phyloP scores from a whole-genome alignment of 2,797 vertebrate species.

The Gallirallus australis region DNA sequence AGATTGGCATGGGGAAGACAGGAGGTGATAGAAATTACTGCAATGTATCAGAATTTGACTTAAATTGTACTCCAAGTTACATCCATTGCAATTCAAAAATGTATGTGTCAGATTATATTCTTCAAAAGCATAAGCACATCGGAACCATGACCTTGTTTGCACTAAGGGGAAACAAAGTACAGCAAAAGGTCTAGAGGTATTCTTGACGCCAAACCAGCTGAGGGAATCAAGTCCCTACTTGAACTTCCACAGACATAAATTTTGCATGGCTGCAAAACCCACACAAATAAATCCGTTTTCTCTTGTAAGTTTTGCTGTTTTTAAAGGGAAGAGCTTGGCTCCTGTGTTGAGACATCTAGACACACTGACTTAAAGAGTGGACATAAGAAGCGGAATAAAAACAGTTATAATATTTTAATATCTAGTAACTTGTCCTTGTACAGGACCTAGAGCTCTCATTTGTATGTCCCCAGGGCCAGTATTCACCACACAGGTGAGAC shows the following conservation, averaged over 20 bases:
- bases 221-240: background rate
- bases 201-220: background rate
- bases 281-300: background rate
- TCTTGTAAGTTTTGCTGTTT: background rate
- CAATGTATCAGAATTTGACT: background rate
- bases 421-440: rapidly evolving
- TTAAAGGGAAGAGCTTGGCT: background rate
- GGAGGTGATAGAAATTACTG: background rate
- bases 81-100: background rate
- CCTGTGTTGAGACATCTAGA: rapidly evolving
- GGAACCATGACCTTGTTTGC: background rate
- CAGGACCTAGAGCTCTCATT: background rate
- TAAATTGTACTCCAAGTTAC: background rate
- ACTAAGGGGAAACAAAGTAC: background rate
- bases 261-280: background rate
- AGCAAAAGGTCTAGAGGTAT: background rate
- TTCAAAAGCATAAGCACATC: background rate
- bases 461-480: background rate
- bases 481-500: background rate
- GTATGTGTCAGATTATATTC: background rate
- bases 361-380: background rate
- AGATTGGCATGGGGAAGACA: background rate
- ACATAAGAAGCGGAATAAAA: background rate
- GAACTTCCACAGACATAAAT: background rate
- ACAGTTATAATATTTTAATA: background rate